Percentiles rank a stretch among this genome's conserved stretches.
Conservation (phyloP, 2,797 vertebrate species). For the Coregonus suidteri region DNA sequence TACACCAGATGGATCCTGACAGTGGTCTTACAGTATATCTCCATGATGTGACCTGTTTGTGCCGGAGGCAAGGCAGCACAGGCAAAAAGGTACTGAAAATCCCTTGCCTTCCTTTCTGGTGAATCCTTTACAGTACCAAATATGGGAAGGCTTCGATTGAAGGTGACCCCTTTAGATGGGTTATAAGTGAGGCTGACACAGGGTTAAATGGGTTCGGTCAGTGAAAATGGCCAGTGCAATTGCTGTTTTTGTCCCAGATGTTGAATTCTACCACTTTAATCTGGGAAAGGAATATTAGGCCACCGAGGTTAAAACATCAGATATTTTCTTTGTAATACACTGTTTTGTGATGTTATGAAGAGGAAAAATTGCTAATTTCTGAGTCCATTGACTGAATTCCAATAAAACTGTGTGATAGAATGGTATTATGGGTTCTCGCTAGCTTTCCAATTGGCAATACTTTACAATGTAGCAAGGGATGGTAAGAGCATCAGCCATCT, state of each 20-base stretch:
- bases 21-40: neutral
- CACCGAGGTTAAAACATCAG: neutral
- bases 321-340: neutral
- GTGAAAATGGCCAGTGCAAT: neutral
- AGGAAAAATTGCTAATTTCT: neutral
- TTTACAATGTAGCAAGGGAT: neutral
- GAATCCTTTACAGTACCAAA: neutral
- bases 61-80: neutral
- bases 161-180: conserved; percentile 1
- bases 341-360: neutral
- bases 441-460: neutral
- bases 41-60: neutral
- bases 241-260: neutral
- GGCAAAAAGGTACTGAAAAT: neutral
- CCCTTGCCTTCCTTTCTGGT: conserved; percentile 1
- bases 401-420: neutral
- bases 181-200: conserved; percentile 1
- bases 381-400: neutral
- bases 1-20: neutral
- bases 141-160: neutral
- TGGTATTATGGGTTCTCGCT: neutral
- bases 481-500: neutral
- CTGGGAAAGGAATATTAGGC: neutral
- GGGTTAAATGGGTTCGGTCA: conserved; percentile 1
- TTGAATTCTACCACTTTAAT: neutral